Percentiles rank a stretch among this genome's conserved stretches.
phyloP scores from a whole-genome alignment of 2,797 vertebrate genomes.

The Helicolenus hilgendorfi region DNA sequence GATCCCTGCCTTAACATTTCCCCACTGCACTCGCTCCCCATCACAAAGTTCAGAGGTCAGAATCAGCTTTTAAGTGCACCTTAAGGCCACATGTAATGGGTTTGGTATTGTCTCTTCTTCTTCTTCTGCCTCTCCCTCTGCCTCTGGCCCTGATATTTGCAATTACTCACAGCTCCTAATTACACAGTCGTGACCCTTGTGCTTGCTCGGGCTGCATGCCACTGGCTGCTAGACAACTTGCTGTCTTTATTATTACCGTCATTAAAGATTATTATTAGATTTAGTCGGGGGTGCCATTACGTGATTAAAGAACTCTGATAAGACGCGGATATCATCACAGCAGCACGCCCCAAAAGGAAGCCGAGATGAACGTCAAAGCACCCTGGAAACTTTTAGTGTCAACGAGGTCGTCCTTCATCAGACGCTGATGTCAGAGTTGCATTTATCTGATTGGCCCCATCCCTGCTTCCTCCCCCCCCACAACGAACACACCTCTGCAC shows the following conservation, averaged over 20 bases:
- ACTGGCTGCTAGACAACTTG: constrained; percentile 25
- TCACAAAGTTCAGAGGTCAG: constrained; percentile 54
- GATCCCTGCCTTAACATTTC: constrained; percentile 19
- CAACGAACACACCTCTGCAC: neutral
- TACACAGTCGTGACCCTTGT: constrained; percentile 28
- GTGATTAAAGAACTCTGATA: neutral
- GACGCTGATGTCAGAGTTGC: constrained; percentile 11
- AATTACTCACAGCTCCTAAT: constrained; percentile 55
- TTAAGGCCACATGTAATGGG: neutral
- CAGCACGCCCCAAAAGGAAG: neutral
- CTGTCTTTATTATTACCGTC: constrained; percentile 35
- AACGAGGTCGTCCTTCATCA: neutral
- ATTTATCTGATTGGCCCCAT: neutral
- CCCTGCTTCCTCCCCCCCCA: neutral
- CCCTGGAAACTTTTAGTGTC: neutral
- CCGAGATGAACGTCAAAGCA: neutral
- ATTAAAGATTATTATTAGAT: constrained; percentile 32
- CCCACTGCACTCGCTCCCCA: neutral
- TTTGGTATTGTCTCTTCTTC: neutral
- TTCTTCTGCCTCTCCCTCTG: neutral
- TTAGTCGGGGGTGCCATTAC: constrained; percentile 13
- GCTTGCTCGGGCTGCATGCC: constrained; percentile 26
- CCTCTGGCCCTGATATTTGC: constrained; percentile 41
- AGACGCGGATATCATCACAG: neutral
- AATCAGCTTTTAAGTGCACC: constrained; percentile 4